phyloP scores from a whole-genome alignment of 2,888 invertebrate species.

The Aleiodes testaceus region DNA sequence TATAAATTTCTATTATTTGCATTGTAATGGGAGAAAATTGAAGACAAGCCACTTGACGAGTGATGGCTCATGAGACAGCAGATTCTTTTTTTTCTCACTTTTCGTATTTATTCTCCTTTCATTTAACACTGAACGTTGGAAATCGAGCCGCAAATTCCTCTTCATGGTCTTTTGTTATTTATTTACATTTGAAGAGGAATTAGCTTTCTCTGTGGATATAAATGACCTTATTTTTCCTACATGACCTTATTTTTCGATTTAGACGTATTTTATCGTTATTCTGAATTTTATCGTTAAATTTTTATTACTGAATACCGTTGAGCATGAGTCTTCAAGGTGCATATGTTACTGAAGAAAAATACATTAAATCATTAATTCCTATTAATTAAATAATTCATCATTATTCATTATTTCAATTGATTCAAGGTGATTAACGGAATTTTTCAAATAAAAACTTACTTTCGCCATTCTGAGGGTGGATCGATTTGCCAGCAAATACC shows the following conservation, averaged over 20 bases:
- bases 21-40: not conserved
- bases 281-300: too few species aligned
- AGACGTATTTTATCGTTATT: not conserved
- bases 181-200: conserved; percentile 28
- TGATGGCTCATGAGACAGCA: conserved; percentile 1
- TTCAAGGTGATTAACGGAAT: not conserved
- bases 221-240: conserved; percentile 33
- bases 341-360: too few species aligned
- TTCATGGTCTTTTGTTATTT: conserved; percentile 32
- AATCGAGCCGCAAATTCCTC: conserved; percentile 23
- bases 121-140: not conserved
- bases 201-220: conserved; percentile 32
- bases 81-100: not conserved
- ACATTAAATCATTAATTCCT: too few species aligned
- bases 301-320: too few species aligned
- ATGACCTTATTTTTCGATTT: conserved; percentile 28
- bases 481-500: conserved; percentile 18
- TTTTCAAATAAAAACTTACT: conserved; percentile 27
- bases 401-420: too few species aligned
- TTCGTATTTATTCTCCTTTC: not conserved
- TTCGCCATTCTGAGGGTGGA: conserved; percentile 42
- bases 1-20: not conserved
- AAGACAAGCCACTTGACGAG: conserved; percentile 4
- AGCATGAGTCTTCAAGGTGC: too few species aligned
- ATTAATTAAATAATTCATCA: too few species aligned